These are phyloP conservation scores for Alexandromys fortis DNA, from an alignment of 2,113 vertebrate genomes.

Conservation along the genomic window DNA sequence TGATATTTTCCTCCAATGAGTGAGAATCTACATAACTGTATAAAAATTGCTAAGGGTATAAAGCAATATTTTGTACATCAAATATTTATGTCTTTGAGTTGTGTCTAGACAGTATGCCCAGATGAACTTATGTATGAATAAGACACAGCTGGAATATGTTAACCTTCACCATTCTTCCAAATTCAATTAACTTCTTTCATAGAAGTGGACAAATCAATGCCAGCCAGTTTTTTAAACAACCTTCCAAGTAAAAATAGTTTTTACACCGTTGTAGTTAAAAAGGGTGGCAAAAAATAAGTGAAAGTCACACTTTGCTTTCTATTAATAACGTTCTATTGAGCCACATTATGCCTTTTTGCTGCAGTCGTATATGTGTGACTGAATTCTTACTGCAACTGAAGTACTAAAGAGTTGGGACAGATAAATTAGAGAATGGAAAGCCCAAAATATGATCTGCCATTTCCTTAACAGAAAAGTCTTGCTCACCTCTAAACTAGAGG, in stretches of 20 bases:
- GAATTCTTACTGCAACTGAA: not conserved
- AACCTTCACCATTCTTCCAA: not conserved
- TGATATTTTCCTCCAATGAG: not conserved
- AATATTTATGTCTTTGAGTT: not conserved
- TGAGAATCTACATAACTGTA: not conserved
- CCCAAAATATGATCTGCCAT: not conserved
- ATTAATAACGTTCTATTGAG: not conserved
- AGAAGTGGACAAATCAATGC: accelerated
- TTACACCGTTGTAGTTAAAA: not conserved
- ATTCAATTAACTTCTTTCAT: not conserved
- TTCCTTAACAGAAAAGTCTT: not conserved
- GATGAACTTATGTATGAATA: not conserved
- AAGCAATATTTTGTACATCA: not conserved
- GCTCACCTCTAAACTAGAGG: not conserved
- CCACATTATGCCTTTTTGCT: not conserved
- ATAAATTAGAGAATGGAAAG: not conserved
- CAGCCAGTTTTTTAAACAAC: not conserved
- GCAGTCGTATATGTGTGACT: not conserved
- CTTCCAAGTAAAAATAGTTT: not conserved
- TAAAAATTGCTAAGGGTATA: not conserved
- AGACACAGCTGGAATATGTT: not conserved
- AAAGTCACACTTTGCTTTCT: not conserved
- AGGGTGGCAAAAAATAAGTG: not conserved
- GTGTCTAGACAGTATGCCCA: not conserved
- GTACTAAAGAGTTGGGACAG: not conserved